Conservation (phyloP, 2,888 invertebrate genomes). For the Andrena bucephala region DNA sequence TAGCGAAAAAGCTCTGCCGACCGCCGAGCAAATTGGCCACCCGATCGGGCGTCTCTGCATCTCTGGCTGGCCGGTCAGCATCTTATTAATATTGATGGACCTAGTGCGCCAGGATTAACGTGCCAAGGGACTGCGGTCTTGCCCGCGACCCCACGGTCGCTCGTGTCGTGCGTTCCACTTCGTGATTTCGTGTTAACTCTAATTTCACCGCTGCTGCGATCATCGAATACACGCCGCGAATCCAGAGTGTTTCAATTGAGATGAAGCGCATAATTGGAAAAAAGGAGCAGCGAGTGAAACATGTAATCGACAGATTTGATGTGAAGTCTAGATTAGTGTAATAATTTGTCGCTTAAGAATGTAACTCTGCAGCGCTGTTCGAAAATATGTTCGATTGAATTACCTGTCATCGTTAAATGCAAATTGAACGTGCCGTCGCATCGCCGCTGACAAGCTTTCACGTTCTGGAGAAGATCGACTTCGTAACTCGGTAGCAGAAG, state of each 20-base stretch:
- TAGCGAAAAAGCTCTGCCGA: constrained; percentile 57
- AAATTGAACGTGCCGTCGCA: constrained; percentile 32
- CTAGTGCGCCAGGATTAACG: constrained; percentile 72
- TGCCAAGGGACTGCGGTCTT: constrained; percentile 63
- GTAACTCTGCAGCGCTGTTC: background rate
- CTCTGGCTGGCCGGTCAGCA: constrained; percentile 54
- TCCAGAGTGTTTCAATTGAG: background rate
- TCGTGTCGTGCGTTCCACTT: constrained; percentile 42
- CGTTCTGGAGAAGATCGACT: constrained; percentile 2
- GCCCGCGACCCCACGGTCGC: constrained; percentile 14
- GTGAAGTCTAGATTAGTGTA: too few relatives aligned
- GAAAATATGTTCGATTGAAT: constrained; percentile 15
- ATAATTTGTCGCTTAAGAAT: background rate
- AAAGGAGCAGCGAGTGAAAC: too few relatives aligned
- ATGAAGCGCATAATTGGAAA: too few relatives aligned
- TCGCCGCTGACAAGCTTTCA: constrained; percentile 19
- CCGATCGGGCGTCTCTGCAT: constrained; percentile 54
- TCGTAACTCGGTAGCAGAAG: constrained; percentile 28
- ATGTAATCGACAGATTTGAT: too few relatives aligned
- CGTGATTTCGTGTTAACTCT: constrained; percentile 49
- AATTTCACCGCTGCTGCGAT: constrained; percentile 41
- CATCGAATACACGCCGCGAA: constrained; percentile 3
- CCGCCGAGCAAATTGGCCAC: constrained; percentile 61
- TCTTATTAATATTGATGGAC: constrained; percentile 79
- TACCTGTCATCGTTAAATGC: constrained; percentile 32